phyloP scores from a whole-genome alignment of 2,113 vertebrate species.

The Heliornis fulica region DNA sequence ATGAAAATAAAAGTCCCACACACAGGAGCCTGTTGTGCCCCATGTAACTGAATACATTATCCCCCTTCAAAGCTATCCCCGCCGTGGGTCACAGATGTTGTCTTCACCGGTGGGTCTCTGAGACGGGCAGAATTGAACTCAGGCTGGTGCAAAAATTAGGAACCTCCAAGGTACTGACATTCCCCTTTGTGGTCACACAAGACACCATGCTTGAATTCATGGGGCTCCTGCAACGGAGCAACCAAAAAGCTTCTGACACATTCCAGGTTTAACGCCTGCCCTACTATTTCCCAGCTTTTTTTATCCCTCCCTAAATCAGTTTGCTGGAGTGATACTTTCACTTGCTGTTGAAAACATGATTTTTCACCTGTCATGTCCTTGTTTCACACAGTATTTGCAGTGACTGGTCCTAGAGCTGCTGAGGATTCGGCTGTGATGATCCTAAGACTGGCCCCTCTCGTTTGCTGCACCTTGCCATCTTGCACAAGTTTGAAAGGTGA shows the following conservation, averaged over 20 bases:
- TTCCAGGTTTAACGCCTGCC: background rate
- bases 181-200: background rate
- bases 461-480: background rate
- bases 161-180: background rate
- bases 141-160: background rate
- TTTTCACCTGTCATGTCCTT: background rate
- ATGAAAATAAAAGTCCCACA: background rate
- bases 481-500: background rate
- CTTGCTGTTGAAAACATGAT: background rate
- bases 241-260: background rate
- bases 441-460: background rate
- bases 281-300: background rate
- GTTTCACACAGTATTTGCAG: background rate
- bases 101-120: background rate
- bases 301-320: accelerated
- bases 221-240: background rate
- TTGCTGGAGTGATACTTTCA: background rate
- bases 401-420: background rate
- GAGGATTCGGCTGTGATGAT: background rate
- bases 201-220: background rate
- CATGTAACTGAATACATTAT: background rate
- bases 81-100: background rate
- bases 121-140: background rate
- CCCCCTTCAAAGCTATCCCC: background rate
- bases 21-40: background rate